phyloP scores from a whole-genome alignment of 1,140 invertebrate species.

The Cecropterus lyciades region DNA sequence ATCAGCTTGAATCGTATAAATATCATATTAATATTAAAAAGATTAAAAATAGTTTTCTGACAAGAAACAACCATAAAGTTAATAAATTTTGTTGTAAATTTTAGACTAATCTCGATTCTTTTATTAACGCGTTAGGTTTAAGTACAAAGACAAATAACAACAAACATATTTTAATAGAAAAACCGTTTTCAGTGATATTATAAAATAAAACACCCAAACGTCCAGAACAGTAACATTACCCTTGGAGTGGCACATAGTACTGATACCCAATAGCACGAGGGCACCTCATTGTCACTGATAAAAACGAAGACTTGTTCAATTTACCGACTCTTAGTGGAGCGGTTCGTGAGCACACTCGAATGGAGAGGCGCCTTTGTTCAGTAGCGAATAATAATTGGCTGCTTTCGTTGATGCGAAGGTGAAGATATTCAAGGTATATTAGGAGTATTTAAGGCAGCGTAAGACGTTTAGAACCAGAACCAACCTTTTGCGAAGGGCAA shows the following conservation, averaged over 20 bases:
- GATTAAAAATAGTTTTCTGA: too few species aligned
- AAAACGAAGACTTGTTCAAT: conserved; percentile 30
- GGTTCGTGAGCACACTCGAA: conserved; percentile 17
- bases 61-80: too few species aligned
- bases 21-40: too few species aligned
- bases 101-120: too few species aligned
- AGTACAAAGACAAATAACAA: too few species aligned
- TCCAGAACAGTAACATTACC: conserved; percentile 4
- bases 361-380: conserved; percentile 23
- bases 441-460: conserved; percentile 16
- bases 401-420: conserved; percentile 32
- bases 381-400: conserved; percentile 30
- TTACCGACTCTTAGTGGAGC: conserved; percentile 20
- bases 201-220: too few species aligned
- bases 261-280: conserved; percentile 4
- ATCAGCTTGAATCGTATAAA: too few species aligned
- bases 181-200: too few species aligned
- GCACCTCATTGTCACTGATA: conserved; percentile 17
- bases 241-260: conserved; percentile 21
- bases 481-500: background rate
- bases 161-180: too few species aligned
- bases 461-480: background rate
- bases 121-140: too few species aligned
- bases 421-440: conserved; percentile 24
- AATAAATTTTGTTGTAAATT: too few species aligned